A percentile compares a stretch with the other conserved stretches of the same genome.
phyloP scores from a whole-genome alignment of 2,797 vertebrate species.

The Karalla daura region DNA sequence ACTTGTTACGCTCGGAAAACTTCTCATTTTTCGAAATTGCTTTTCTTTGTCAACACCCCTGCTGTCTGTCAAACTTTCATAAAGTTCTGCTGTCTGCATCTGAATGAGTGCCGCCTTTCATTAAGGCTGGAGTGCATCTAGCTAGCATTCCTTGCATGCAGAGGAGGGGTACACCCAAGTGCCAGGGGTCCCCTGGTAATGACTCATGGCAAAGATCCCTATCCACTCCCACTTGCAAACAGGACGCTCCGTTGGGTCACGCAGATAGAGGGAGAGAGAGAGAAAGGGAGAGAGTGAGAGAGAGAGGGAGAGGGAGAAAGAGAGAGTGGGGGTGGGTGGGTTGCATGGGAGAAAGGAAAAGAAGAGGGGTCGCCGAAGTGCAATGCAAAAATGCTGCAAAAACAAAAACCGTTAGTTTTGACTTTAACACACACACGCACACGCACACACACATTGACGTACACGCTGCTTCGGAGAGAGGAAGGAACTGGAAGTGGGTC shows the following conservation, averaged over 20 bases:
- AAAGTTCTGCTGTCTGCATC: slow-evolving; percentile 60
- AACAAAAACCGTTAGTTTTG: slow-evolving; percentile 59
- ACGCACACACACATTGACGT: slow-evolving; percentile 38
- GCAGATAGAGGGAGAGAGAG: slow-evolving; percentile 17
- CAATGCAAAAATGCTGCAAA: slow-evolving; percentile 68
- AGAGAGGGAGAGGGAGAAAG: not conserved
- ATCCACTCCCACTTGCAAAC: slow-evolving; percentile 63
- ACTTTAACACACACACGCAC: slow-evolving; percentile 52
- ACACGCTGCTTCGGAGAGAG: slow-evolving; percentile 44
- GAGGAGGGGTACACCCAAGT: slow-evolving; percentile 67
- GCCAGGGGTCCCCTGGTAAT: slow-evolving; percentile 76
- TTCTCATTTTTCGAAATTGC: slow-evolving; percentile 39
- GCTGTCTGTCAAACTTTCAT: slow-evolving; percentile 61
- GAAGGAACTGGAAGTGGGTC: slow-evolving; percentile 81
- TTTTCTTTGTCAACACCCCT: slow-evolving; percentile 56
- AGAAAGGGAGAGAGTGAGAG: slow-evolving; percentile 20
- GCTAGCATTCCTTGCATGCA: slow-evolving; percentile 74
- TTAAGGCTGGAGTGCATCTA: slow-evolving; percentile 63
- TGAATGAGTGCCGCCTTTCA: slow-evolving; percentile 68
- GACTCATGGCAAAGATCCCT: slow-evolving; percentile 73
- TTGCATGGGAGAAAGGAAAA: slow-evolving; percentile 22
- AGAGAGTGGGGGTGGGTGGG: slow-evolving; percentile 14
- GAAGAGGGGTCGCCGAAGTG: not conserved
- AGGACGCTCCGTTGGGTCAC: slow-evolving; percentile 45
- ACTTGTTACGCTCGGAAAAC: slow-evolving; percentile 55